Evolutionary conservation across 2,888 invertebrate genomes (phyloP), one percentile per base, ranked within the genome.

Genomic region (Erannis defoliaria): DNA sequence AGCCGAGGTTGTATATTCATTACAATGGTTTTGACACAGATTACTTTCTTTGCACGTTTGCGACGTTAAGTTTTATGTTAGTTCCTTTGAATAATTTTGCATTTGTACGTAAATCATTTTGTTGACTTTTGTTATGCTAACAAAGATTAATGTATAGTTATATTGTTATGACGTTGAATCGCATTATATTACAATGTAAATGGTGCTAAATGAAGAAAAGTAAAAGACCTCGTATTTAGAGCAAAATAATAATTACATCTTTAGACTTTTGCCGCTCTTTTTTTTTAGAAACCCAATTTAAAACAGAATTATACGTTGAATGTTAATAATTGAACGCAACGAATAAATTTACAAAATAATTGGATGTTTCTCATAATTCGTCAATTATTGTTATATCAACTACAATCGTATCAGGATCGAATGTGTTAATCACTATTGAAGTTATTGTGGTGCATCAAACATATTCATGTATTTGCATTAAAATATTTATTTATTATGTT

Each of bases 1-100:
- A 84, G 80, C 84, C 76, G 78, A 77, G 76, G 84, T 81, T 82
- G 84, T 84, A 81, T 87, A 88, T 88, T 88, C 82, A 83, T 78
- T 83, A 83, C 84, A 81, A 81, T 86, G 87, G 83, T 85, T 84
- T 80, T 87, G 86, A 87, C 86, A 81, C 78, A 84, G 81, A 86
- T 88, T 85, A 86, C 82, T 86, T 86, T 86, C 81, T 81, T 84
- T 85, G 82, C 81, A 77, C 76, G 76, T 76, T 78, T 68, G 68
- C 63, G 68, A 70, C 72, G 69, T 70, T 75, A 80, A 74, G 73
- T 81, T 76, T 74, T 76, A 73, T 77, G 76, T 72, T 67, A 76
- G 68, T 72, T 75, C 68, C 73, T 59, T 65, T 72, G 75, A 70
- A 78, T 74, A 74, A 74, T 70, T 77, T 77, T 77, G 73, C 75